Percentiles rank a stretch among this genome's conserved stretches.
Evolutionary conservation across 2,888 invertebrate genomes (phyloP).

Genomic region (Xylota segnis): DNA sequence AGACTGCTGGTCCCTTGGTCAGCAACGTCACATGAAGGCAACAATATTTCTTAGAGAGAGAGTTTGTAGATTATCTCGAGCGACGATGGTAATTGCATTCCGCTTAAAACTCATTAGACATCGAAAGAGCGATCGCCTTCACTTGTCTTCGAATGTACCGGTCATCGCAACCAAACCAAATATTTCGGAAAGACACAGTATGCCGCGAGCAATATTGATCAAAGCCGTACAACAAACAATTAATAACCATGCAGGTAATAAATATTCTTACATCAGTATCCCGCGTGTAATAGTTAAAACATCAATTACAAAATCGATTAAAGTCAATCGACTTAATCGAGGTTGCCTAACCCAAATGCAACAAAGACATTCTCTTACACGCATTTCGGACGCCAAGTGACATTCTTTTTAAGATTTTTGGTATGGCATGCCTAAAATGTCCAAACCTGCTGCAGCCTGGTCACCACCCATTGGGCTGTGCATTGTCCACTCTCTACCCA

Average conservation of each 20-base stretch:
- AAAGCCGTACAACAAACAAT: not conserved
- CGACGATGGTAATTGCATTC: too few relatives aligned
- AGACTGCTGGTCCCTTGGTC: too few relatives aligned
- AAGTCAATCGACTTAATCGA: slow-evolving; percentile 24
- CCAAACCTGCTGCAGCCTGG: slow-evolving; percentile 33
- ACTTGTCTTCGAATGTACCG: too few relatives aligned
- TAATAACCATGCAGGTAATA: not conserved
- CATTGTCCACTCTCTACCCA: not conserved
- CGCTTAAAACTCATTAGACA: too few relatives aligned
- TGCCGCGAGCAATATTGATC: not conserved
- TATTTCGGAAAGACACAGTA: too few relatives aligned
- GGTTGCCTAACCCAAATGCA: not conserved
- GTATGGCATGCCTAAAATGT: slow-evolving; percentile 17
- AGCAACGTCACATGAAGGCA: too few relatives aligned
- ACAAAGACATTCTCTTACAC: slow-evolving; percentile 40
- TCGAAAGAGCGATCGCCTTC: too few relatives aligned
- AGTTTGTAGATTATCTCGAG: too few relatives aligned
- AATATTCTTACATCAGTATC: not conserved
- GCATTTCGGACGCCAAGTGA: slow-evolving; percentile 27
- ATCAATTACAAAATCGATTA: slow-evolving; percentile 21
- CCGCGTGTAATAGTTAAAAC: not conserved
- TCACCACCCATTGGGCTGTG: not conserved
- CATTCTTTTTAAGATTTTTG: slow-evolving; percentile 23
- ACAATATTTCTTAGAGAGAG: too few relatives aligned
- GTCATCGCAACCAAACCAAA: too few relatives aligned